Percentiles rank a stretch among this genome's conserved stretches.
These are phyloP conservation scores for Lucilia sericata DNA, from an alignment of 1,140 invertebrate genomes.

Conservation along the genomic window DNA sequence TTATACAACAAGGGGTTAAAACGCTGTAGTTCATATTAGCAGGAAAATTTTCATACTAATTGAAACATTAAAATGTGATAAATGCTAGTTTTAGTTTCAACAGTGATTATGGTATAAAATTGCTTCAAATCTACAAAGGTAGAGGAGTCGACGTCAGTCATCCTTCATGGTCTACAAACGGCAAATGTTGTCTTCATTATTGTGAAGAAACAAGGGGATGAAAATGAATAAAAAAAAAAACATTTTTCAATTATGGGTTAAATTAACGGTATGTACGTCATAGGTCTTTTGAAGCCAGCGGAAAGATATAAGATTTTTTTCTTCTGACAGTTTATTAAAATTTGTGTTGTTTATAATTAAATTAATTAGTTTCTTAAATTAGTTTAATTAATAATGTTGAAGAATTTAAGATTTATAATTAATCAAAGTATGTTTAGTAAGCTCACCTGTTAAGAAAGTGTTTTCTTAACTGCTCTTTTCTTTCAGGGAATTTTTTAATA, in stretches of 20 bases:
- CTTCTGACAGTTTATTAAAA: not conserved
- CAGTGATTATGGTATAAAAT: conserved; percentile 24
- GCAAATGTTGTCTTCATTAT: not conserved
- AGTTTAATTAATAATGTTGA: not conserved
- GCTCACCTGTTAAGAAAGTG: not conserved
- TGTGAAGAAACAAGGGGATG: not conserved
- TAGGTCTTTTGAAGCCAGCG: too few relatives aligned
- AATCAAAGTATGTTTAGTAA: not conserved
- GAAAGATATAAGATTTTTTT: too few relatives aligned
- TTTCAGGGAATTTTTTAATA: not conserved
- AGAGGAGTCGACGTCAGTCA: not conserved
- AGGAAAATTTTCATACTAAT: conserved; percentile 58
- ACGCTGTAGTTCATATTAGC: too few relatives aligned
- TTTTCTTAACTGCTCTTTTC: not conserved
- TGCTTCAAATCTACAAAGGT: not conserved
- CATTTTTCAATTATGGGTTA: conserved; percentile 5
- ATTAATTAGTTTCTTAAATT: conserved; percentile 12
- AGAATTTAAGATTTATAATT: not conserved
- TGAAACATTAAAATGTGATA: conserved; percentile 68
- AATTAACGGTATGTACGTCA: not conserved
- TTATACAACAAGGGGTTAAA: not conserved
- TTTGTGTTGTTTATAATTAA: not conserved
- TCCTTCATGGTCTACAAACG: not conserved
- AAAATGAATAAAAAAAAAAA: not conserved
- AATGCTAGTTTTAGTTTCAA: conserved; percentile 50